phyloP scores from a whole-genome alignment of 2,888 invertebrate genomes.

The Drosophila buzzatii region DNA sequence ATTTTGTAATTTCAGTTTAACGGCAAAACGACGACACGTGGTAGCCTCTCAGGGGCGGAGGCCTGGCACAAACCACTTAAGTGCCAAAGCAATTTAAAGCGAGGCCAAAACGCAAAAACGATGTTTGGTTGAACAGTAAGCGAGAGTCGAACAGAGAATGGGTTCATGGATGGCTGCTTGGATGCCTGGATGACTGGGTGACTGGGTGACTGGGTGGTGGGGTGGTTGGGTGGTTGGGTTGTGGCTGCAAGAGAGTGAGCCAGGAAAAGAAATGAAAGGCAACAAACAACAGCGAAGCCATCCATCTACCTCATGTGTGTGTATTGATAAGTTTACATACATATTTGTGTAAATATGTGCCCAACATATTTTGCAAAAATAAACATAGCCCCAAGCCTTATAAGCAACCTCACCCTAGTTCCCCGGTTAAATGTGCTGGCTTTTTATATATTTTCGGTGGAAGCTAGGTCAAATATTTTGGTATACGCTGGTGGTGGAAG shows the following conservation, averaged over 20 bases:
- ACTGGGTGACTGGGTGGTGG: neutral
- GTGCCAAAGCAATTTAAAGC: slow-evolving; percentile 82
- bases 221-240: neutral
- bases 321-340: slow-evolving; percentile 62
- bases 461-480: slow-evolving; percentile 48
- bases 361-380: slow-evolving; percentile 78
- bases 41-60: slow-evolving; percentile 52
- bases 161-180: slow-evolving; percentile 2
- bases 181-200: neutral
- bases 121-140: slow-evolving; percentile 48
- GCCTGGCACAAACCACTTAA: slow-evolving; percentile 80
- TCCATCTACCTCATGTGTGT: slow-evolving; percentile 31
- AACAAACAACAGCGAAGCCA: slow-evolving; percentile 31
- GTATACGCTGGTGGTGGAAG: slow-evolving; percentile 11
- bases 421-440: slow-evolving; percentile 1
- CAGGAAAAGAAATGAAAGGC: slow-evolving; percentile 12
- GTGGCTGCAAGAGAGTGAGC: slow-evolving; percentile 4
- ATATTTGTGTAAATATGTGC: slow-evolving; percentile 76
- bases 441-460: slow-evolving; percentile 14
- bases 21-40: slow-evolving; percentile 79
- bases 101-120: slow-evolving; percentile 69
- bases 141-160: neutral
- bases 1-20: slow-evolving; percentile 79
- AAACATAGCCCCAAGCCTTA: slow-evolving; percentile 71
- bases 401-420: slow-evolving; percentile 40